These are phyloP conservation scores for Ricordea florida DNA, from an alignment of 92 coral and sea anemone genomes.

Conservation along the genomic window DNA sequence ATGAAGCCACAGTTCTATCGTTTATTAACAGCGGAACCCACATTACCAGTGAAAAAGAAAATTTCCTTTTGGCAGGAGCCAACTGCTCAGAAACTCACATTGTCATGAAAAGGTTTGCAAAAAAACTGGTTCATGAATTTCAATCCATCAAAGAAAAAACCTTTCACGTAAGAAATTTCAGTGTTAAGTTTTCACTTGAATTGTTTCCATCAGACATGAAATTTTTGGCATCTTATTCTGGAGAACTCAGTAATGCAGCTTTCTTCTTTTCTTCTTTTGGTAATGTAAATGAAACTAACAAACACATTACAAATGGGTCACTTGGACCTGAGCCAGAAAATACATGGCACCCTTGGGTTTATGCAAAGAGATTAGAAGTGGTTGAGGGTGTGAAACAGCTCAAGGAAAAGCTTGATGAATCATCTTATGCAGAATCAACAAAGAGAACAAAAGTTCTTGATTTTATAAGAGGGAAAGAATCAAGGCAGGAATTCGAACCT, in stretches of 20 bases:
- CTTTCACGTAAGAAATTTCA: constrained; percentile 12
- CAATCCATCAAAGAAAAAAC: constrained; percentile 12
- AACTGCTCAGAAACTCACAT: constrained; percentile 40
- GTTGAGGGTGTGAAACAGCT: constrained; percentile 21
- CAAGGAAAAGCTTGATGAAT: background rate
- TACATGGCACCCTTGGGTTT: constrained; percentile 75
- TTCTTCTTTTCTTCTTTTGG: constrained; percentile 46
- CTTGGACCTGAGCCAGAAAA: constrained; percentile 34
- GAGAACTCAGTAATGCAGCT: constrained; percentile 62
- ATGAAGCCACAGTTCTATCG: background rate
- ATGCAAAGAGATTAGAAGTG: constrained; percentile 31
- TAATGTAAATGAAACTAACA: constrained; percentile 55
- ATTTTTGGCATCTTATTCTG: constrained; percentile 44
- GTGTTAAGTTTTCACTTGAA: constrained; percentile 49
- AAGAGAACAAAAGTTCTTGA: constrained; percentile 53
- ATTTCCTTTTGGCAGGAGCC: constrained; percentile 13
- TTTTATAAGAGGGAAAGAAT: constrained; percentile 35
- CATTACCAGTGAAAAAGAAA: constrained; percentile 43
- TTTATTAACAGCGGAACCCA: too few species aligned
- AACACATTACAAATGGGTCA: constrained; percentile 45
- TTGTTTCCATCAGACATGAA: constrained; percentile 57
- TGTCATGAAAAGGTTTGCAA: constrained; percentile 27
- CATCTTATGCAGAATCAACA: constrained; percentile 27
- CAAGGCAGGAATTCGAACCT: constrained; percentile 62
- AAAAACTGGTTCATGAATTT: constrained; percentile 20